Conservation (phyloP, 2,888 invertebrate species). For the Helicoverpa assulta region DNA sequence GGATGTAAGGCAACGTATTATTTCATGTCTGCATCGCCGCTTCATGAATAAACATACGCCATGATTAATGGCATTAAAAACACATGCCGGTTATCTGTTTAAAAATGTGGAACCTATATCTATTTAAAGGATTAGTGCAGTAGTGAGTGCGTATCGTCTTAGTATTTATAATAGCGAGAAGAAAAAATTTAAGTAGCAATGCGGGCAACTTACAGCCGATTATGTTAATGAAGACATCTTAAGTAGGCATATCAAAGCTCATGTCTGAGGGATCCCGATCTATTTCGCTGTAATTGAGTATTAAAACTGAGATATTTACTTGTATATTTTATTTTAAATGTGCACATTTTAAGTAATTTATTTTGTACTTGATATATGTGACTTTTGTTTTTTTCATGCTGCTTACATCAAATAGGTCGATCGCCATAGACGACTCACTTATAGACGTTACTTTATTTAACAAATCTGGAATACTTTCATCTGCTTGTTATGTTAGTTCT, state of each 20-base stretch:
- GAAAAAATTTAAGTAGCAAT: constrained; percentile 26
- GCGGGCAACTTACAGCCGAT: constrained; percentile 29
- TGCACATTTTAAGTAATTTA: background rate
- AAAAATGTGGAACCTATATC: constrained; percentile 5
- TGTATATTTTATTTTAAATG: background rate
- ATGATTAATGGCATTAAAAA: constrained; percentile 43
- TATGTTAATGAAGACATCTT: constrained; percentile 50
- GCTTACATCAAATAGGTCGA: no score
- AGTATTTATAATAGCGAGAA: constrained; percentile 26
- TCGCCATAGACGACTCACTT: no score
- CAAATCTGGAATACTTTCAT: no score
- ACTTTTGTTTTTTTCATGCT: no score
- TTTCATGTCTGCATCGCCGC: constrained; percentile 45
- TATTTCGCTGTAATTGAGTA: background rate
- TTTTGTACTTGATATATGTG: background rate
- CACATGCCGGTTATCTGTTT: constrained; percentile 12
- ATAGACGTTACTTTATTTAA: no score
- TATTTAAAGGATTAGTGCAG: constrained; percentile 8
- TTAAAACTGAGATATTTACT: background rate
- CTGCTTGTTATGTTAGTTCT: no score
- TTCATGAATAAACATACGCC: constrained; percentile 52
- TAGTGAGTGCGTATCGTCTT: constrained; percentile 10
- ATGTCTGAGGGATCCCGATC: constrained; percentile 2
- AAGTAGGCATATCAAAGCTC: constrained; percentile 12
- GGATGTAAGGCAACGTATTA: constrained; percentile 53